These are phyloP conservation scores for Salminus brasiliensis DNA, from an alignment of 2,113 vertebrate species.

Conservation along the genomic window DNA sequence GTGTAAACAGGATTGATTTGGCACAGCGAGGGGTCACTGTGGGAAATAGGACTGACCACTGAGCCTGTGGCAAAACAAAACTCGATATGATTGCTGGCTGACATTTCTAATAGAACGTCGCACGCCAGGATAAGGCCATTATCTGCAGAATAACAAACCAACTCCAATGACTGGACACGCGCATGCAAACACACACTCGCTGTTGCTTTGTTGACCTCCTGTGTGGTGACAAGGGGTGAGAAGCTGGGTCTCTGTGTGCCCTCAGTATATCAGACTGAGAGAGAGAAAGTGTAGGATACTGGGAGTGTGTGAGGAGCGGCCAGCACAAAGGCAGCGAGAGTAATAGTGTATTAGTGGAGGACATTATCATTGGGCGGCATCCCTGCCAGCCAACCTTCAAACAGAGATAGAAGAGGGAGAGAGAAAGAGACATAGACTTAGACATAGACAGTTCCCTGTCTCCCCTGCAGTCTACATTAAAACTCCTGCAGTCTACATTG, in stretches of 20 bases:
- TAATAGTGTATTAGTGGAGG: slow-evolving; percentile 28
- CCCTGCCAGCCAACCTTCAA: background rate
- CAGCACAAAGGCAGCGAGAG: background rate
- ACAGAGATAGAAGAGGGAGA: background rate
- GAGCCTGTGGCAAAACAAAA: slow-evolving; percentile 1
- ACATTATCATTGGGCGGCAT: slow-evolving; percentile 29
- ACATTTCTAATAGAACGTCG: background rate
- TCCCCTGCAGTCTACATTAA: background rate
- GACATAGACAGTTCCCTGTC: background rate
- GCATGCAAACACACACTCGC: background rate
- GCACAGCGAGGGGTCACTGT: background rate
- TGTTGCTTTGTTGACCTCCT: slow-evolving; percentile 18
- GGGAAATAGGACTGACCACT: background rate
- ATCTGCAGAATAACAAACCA: background rate
- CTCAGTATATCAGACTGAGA: slow-evolving; percentile 13
- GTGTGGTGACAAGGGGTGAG: background rate
- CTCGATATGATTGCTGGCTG: slow-evolving; percentile 10
- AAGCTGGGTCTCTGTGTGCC: slow-evolving; percentile 2
- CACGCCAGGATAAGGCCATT: background rate
- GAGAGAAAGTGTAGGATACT: background rate
- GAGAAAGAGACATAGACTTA: background rate
- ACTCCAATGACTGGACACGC: background rate
- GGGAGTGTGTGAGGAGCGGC: slow-evolving; percentile 3
- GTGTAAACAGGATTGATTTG: background rate
- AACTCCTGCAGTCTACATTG: too few relatives aligned